Conservation (phyloP, 2,888 invertebrate species). For the Hemistola chrysoprasaria region DNA sequence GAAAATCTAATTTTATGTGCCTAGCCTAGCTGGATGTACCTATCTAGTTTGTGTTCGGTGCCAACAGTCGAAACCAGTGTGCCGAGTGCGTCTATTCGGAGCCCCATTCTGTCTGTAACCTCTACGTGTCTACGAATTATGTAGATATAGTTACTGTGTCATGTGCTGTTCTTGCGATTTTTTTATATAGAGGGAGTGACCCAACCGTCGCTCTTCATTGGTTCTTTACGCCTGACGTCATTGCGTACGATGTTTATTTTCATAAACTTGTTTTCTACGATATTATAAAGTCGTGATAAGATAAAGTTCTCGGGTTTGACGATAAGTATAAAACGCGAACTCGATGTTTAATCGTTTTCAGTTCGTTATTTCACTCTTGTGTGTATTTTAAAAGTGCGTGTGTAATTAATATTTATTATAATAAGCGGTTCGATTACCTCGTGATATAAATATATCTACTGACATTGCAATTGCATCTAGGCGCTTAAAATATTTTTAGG, state of each 20-base stretch:
- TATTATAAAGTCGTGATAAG: constrained; percentile 59
- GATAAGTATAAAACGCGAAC: constrained; percentile 53
- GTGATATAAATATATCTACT: constrained; percentile 40
- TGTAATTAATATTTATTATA: constrained; percentile 17
- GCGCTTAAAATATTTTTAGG: constrained; percentile 16
- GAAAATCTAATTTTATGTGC: constrained; percentile 24
- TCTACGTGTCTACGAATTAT: constrained; percentile 34
- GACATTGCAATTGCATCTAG: constrained; percentile 29
- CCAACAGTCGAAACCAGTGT: constrained; percentile 35
- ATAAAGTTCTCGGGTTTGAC: constrained; percentile 40
- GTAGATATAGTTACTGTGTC: constrained; percentile 35
- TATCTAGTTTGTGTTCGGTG: constrained; percentile 23
- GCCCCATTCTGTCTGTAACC: constrained; percentile 54
- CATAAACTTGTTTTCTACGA: constrained; percentile 48
- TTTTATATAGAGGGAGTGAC: constrained; percentile 63
- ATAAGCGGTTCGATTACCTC: constrained; percentile 21
- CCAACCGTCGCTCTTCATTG: constrained; percentile 51
- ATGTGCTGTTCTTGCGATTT: constrained; percentile 33
- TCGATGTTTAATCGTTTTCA: constrained; percentile 39
- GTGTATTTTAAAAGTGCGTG: constrained; percentile 20
- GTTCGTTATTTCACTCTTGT: constrained; percentile 33
- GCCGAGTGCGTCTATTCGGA: constrained; percentile 35
- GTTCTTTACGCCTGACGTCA: constrained; percentile 58
- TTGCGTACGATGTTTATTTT: constrained; percentile 53
- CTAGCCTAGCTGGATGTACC: constrained; percentile 15